These are phyloP conservation scores for Palythoa grandis DNA, from an alignment of 92 coral and sea anemone genomes.

Conservation along the genomic window DNA sequence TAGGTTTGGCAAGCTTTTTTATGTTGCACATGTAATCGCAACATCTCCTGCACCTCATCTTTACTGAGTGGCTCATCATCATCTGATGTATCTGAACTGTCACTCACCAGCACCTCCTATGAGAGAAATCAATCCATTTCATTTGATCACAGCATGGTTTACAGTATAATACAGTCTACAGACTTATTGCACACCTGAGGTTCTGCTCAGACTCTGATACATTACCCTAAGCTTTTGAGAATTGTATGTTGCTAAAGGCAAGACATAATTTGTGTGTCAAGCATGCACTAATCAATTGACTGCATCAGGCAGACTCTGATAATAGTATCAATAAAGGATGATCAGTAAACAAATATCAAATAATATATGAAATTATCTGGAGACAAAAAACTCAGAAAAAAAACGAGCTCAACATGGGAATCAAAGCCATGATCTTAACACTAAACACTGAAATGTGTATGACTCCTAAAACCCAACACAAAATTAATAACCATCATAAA, in stretches of 20 bases:
- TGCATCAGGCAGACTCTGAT: too few relatives aligned
- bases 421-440: too few relatives aligned
- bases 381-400: too few relatives aligned
- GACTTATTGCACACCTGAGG: neutral
- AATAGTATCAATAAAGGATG: neutral
- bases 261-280: too few relatives aligned
- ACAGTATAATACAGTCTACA: neutral
- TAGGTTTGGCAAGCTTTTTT: slow-evolving; percentile 73
- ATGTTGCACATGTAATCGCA: slow-evolving; percentile 87
- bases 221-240: neutral
- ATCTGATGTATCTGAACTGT: slow-evolving; percentile 92
- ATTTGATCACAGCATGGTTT: neutral
- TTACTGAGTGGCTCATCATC: slow-evolving; percentile 77
- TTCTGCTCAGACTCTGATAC: neutral
- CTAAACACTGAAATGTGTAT: neutral
- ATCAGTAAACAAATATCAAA: too few relatives aligned
- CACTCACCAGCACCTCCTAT: slow-evolving; percentile 95
- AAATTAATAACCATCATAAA: too few relatives aligned
- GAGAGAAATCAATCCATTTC: neutral
- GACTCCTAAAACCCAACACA: neutral
- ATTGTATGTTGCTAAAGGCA: too few relatives aligned
- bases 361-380: too few relatives aligned
- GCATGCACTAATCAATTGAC: too few relatives aligned
- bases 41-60: slow-evolving; percentile 92
- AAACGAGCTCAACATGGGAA: too few relatives aligned